Evolutionary conservation across 1,140 invertebrate genomes (phyloP).

Genomic region (Chrysopa pallens): DNA sequence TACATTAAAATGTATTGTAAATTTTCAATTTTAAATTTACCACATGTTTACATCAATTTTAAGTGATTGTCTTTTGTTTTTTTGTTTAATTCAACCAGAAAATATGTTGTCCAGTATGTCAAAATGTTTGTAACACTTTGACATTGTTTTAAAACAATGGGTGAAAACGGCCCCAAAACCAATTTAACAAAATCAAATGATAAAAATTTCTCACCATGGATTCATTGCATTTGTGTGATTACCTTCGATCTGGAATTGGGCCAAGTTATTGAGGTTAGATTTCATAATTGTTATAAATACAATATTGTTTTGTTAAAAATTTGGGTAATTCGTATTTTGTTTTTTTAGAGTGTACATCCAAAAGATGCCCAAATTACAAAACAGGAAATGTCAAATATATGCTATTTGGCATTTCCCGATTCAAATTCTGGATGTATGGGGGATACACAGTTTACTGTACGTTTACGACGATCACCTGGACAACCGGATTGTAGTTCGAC

Average conservation of each 20-base stretch:
- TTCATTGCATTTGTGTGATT: slow-evolving; percentile 92
- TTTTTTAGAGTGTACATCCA: slow-evolving; percentile 67
- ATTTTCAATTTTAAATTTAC: no score
- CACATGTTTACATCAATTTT: no score
- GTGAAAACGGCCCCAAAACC: no score
- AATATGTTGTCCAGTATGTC: no score
- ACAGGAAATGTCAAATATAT: slow-evolving; percentile 92
- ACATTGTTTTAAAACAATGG: no score
- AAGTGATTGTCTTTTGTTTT: no score
- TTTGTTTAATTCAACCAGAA: no score
- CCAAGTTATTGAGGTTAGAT: slow-evolving; percentile 76
- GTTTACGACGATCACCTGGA: slow-evolving; percentile 34
- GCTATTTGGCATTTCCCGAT: slow-evolving; percentile 96
- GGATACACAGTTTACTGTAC: slow-evolving; percentile 91
- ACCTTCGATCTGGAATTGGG: slow-evolving; percentile 97
- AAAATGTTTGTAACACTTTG: no score
- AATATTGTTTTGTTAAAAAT: slow-evolving; percentile 11
- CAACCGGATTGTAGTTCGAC: slow-evolving; percentile 10
- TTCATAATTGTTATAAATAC: slow-evolving; percentile 4
- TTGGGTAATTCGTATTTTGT: neutral
- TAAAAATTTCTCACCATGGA: slow-evolving; percentile 71
- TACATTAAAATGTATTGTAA: no score
- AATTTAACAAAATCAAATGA: no score
- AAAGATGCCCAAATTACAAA: slow-evolving; percentile 64
- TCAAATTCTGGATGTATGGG: slow-evolving; percentile 98